A percentile compares a stretch with the other conserved stretches of the same genome.
These are phyloP conservation scores for Colinus virginianus DNA, from an alignment of 2,113 vertebrate genomes.

Conservation along the genomic window DNA sequence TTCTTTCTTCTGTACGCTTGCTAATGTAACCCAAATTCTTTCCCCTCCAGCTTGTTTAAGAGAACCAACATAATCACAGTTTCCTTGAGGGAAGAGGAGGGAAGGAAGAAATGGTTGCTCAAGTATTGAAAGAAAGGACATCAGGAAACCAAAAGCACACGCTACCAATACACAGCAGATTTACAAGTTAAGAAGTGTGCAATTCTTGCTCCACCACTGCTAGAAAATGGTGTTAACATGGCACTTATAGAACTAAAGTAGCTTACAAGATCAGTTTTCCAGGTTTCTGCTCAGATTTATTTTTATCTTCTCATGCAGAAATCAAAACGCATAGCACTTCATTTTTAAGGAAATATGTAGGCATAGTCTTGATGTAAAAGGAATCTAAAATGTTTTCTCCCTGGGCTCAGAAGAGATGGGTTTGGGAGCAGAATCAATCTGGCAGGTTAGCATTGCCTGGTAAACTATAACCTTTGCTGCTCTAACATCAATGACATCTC, in stretches of 20 bases:
- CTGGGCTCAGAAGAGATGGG: neutral
- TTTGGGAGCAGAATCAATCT: neutral
- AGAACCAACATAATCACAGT: slow-evolving; percentile 11
- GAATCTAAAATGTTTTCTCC: neutral
- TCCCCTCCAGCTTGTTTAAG: neutral
- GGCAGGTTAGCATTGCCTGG: neutral
- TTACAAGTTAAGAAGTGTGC: neutral
- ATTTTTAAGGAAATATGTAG: neutral
- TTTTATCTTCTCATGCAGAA: neutral
- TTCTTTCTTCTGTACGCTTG: neutral
- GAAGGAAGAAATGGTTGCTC: neutral
- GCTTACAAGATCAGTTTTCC: neutral
- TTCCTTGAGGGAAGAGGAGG: neutral
- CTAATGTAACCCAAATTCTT: neutral
- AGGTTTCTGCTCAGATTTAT: neutral
- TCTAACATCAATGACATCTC: neutral
- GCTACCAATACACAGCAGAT: neutral
- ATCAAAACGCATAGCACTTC: neutral
- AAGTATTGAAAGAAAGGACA: neutral
- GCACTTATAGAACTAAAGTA: neutral
- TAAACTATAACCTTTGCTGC: neutral
- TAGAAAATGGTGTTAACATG: neutral
- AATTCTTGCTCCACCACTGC: neutral
- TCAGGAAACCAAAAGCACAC: slow-evolving; percentile 2
- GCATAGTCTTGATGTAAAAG: neutral